phyloP scores from a whole-genome alignment of 1,140 invertebrate species.

The Pachypeltis micranthus region DNA sequence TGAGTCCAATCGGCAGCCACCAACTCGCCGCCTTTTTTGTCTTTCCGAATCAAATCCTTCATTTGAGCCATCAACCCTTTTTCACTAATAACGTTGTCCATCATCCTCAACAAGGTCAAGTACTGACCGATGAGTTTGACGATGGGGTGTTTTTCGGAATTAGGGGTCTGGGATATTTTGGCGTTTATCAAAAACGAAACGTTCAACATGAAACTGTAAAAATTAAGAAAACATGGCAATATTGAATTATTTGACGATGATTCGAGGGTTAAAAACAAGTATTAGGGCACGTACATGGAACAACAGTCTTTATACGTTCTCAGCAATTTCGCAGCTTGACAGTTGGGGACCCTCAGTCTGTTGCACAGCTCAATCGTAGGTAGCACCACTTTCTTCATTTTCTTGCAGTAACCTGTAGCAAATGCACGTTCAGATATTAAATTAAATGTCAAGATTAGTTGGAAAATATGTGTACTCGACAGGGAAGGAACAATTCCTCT shows the following conservation, averaged over 20 bases:
- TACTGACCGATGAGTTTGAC: slow-evolving; percentile 42
- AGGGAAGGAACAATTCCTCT: too few species aligned
- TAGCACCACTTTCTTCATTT: slow-evolving; percentile 11
- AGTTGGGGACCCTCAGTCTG: not conserved
- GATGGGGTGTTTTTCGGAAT: slow-evolving; percentile 69
- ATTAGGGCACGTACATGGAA: not conserved
- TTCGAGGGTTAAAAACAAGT: not conserved
- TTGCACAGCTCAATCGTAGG: slow-evolving; percentile 8
- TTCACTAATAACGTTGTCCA: not conserved
- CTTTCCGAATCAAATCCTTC: not conserved
- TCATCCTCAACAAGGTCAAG: not conserved
- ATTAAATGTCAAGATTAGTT: too few species aligned
- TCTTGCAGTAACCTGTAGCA: slow-evolving; percentile 16
- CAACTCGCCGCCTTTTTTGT: not conserved
- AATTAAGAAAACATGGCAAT: not conserved
- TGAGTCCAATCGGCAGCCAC: not conserved
- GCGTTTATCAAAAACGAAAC: slow-evolving; percentile 75
- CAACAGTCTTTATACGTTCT: not conserved
- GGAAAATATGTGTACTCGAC: too few species aligned
- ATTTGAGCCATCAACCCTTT: not conserved
- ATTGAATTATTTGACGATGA: not conserved
- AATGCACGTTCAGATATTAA: too few species aligned
- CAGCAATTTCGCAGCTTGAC: not conserved
- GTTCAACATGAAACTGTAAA: slow-evolving; percentile 63
- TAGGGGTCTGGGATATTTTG: slow-evolving; percentile 52